phyloP scores from a whole-genome alignment of 2,888 invertebrate genomes.

The Lasioglossum figueresi region DNA sequence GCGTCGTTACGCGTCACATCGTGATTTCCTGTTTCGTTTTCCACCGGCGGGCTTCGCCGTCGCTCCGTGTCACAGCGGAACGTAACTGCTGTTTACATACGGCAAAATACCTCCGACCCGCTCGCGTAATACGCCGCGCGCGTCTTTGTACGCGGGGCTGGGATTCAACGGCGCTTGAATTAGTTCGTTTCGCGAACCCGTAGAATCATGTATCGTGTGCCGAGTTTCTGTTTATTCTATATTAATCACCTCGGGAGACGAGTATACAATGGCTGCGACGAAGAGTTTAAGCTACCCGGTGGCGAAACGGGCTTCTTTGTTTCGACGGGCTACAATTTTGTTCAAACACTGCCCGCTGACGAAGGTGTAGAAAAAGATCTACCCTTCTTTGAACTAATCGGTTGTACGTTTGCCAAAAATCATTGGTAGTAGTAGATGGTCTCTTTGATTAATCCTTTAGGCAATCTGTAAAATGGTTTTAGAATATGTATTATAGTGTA shows the following conservation, averaged over 20 bases:
- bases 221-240: constrained; percentile 14
- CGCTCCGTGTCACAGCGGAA: constrained; percentile 24
- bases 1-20: background rate
- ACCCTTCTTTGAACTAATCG: background rate
- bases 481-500: background rate
- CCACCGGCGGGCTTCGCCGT: constrained; percentile 19
- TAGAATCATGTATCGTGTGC: background rate
- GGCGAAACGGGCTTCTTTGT: background rate
- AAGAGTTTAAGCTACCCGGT: constrained; percentile 1
- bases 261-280: background rate
- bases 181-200: constrained; percentile 10
- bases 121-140: constrained; percentile 17
- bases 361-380: background rate
- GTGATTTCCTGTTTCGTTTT: constrained; percentile 21
- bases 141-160: background rate
- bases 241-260: constrained; percentile 19
- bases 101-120: constrained; percentile 2
- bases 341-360: background rate
- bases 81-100: constrained; percentile 44
- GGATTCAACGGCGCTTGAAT: constrained; percentile 21
- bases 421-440: background rate
- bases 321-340: background rate
- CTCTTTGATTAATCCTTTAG: background rate
- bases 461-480: background rate
- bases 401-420: background rate